Conservation (phyloP, 1,140 invertebrate species). For the Macrobrachium nipponense region DNA sequence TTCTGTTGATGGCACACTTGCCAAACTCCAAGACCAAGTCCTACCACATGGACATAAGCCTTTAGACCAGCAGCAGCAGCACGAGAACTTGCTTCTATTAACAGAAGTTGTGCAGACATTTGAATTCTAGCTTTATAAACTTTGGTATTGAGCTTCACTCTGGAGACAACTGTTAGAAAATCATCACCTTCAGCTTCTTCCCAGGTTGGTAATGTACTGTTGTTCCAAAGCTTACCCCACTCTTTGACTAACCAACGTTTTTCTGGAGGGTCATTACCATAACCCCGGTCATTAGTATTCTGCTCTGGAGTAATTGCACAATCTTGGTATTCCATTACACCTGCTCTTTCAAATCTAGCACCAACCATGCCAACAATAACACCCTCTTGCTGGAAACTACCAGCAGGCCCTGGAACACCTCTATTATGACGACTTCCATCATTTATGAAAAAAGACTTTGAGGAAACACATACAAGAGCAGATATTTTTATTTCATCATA, state of each 20-base stretch:
- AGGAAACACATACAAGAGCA: slow-evolving; percentile 74
- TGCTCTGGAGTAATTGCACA: slow-evolving; percentile 71
- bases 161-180: slow-evolving; percentile 17
- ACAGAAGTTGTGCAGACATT: slow-evolving; percentile 69
- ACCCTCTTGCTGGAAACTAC: slow-evolving; percentile 65
- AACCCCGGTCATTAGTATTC: slow-evolving; percentile 72
- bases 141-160: slow-evolving; percentile 67
- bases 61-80: slow-evolving; percentile 69
- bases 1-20: slow-evolving; percentile 65
- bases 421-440: slow-evolving; percentile 74
- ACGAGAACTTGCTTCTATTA: slow-evolving; percentile 69
- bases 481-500: slow-evolving; percentile 76
- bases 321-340: slow-evolving; percentile 74
- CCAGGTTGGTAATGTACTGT: slow-evolving; percentile 66
- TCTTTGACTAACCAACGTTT: slow-evolving; percentile 64
- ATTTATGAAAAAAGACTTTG: slow-evolving; percentile 75
- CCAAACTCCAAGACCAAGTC: slow-evolving; percentile 70
- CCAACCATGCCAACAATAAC: slow-evolving; percentile 70
- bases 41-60: slow-evolving; percentile 70
- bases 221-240: slow-evolving; percentile 69
- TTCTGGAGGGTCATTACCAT: slow-evolving; percentile 63
- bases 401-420: slow-evolving; percentile 69
- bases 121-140: slow-evolving; percentile 70
- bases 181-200: slow-evolving; percentile 65
- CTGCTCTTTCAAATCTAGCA: slow-evolving; percentile 70